Evolutionary conservation across 2,888 invertebrate species (phyloP).

Genomic region (Heliconius aoede): DNA sequence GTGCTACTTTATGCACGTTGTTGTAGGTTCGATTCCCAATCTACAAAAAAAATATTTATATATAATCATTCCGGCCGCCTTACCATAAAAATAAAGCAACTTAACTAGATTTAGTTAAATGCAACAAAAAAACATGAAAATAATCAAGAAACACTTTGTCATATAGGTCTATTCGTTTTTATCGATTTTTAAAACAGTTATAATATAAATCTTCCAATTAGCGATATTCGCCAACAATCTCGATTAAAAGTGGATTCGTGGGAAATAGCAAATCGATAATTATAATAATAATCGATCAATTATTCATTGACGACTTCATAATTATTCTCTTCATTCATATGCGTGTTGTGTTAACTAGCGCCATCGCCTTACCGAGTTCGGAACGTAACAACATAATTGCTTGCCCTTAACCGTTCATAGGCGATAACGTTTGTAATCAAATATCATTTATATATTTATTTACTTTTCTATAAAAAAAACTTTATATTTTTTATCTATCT

Average conservation of each 20-base stretch:
- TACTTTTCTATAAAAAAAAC: not conserved
- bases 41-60: too few relatives aligned
- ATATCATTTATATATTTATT: not conserved
- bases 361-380: constrained; percentile 35
- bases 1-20: too few relatives aligned
- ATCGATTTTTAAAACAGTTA: too few relatives aligned
- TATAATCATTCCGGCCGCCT: too few relatives aligned
- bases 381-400: constrained; percentile 35
- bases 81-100: too few relatives aligned
- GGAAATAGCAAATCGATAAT: constrained; percentile 4
- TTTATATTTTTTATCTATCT: not conserved
- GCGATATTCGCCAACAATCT: not conserved
- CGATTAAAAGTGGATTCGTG: constrained; percentile 5
- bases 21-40: too few relatives aligned
- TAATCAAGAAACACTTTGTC: too few relatives aligned
- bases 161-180: too few relatives aligned
- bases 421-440: too few relatives aligned
- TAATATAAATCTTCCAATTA: not conserved
- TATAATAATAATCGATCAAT: constrained; percentile 27
- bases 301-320: constrained; percentile 28
- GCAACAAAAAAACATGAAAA: too few relatives aligned
- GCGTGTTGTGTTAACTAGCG: constrained; percentile 31
- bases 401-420: constrained; percentile 15
- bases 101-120: too few relatives aligned
- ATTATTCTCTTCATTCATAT: constrained; percentile 36